A percentile compares a stretch with the other conserved stretches of the same genome.
phyloP scores from a whole-genome alignment of 2,888 invertebrate species.

The Eilema sororculum region DNA sequence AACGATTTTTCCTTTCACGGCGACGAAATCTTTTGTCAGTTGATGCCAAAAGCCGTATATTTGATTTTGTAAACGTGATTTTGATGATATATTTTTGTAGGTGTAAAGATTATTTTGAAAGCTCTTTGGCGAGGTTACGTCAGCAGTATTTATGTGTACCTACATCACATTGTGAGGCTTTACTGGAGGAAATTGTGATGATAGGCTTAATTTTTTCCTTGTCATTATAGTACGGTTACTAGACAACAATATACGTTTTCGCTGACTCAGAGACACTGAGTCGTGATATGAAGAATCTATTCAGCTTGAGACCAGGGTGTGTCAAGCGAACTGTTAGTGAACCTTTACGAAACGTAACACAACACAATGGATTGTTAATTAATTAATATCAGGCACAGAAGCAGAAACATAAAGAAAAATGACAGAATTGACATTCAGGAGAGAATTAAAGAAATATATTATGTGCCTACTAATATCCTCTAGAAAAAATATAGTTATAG shows the following conservation, averaged over 20 bases:
- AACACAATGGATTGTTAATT: neutral
- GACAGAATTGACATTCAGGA: neutral
- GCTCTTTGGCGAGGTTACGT: neutral
- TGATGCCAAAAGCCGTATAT: slow-evolving; percentile 36
- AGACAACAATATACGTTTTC: neutral
- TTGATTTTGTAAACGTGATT: slow-evolving; percentile 46
- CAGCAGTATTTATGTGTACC: slow-evolving; percentile 3
- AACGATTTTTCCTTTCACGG: slow-evolving; percentile 44
- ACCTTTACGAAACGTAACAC: neutral
- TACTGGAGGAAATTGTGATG: neutral
- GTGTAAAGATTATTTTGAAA: slow-evolving; percentile 5
- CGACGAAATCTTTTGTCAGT: slow-evolving; percentile 40
- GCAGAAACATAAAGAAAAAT: neutral
- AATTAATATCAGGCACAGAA: neutral
- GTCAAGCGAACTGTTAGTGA: neutral
- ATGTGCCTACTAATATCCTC: too few relatives aligned
- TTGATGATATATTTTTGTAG: slow-evolving; percentile 43
- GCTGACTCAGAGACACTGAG: neutral
- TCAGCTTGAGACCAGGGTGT: neutral
- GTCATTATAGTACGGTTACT: neutral
- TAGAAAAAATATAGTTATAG: too few relatives aligned
- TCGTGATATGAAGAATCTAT: slow-evolving; percentile 1
- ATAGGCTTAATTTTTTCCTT: slow-evolving; percentile 1
- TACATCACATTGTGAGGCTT: neutral
- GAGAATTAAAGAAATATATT: too few relatives aligned